These are phyloP conservation scores for Dynastes hyllus DNA, from an alignment of 2,888 invertebrate species.

Conservation along the genomic window DNA sequence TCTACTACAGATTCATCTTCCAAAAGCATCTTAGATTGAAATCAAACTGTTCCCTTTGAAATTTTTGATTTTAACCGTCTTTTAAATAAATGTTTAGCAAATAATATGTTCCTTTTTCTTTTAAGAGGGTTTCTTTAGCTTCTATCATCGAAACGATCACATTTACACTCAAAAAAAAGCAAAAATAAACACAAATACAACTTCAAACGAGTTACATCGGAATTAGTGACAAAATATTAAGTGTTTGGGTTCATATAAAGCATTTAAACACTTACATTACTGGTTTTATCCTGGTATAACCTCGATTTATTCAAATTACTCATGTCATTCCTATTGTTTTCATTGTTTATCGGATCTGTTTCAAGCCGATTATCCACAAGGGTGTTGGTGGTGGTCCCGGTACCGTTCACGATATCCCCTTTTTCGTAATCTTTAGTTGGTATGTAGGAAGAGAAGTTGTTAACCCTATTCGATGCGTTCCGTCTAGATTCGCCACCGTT, in stretches of 20 bases:
- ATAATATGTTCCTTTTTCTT: too few species aligned
- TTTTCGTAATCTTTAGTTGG: slow-evolving; percentile 71
- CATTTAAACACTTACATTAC: slow-evolving; percentile 28
- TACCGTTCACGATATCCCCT: slow-evolving; percentile 65
- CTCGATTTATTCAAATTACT: slow-evolving; percentile 47
- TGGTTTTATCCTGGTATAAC: slow-evolving; percentile 36
- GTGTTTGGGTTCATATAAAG: neutral
- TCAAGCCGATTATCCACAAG: slow-evolving; percentile 21
- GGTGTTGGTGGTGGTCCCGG: neutral
- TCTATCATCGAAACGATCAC: too few species aligned
- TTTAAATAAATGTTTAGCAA: too few species aligned
- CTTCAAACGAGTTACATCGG: slow-evolving; percentile 1
- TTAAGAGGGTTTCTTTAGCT: too few species aligned
- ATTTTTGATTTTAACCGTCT: too few species aligned
- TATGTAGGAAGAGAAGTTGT: slow-evolving; percentile 78
- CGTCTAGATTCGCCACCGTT: slow-evolving; percentile 33
- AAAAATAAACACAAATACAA: neutral
- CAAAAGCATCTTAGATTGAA: too few species aligned
- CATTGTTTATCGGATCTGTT: slow-evolving; percentile 8
- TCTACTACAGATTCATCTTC: too few species aligned
- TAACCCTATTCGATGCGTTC: slow-evolving; percentile 71
- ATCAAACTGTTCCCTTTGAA: too few species aligned
- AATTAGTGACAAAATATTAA: slow-evolving; percentile 11
- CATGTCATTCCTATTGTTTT: slow-evolving; percentile 44
- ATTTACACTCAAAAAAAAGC: neutral